A percentile compares a stretch with the other conserved stretches of the same genome.
Evolutionary conservation across 2,888 invertebrate species (phyloP).

Genomic region (Drosophila lacicola): DNA sequence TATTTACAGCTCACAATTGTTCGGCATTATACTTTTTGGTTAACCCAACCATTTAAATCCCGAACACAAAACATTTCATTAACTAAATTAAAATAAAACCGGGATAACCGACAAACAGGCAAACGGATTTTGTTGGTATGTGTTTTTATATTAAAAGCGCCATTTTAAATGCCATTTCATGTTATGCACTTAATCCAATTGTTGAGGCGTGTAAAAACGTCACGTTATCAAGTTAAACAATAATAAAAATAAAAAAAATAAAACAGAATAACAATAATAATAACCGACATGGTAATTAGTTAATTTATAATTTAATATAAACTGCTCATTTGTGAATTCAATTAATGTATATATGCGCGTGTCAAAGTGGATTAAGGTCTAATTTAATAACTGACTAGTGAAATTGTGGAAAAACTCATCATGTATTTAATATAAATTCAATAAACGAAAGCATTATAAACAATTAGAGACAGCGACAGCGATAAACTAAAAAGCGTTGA

Average conservation of each 20-base stretch:
- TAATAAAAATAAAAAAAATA: constrained; percentile 15
- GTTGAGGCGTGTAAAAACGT: constrained; percentile 47
- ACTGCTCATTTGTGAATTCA: constrained; percentile 72
- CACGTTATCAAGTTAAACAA: constrained; percentile 21
- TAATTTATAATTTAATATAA: constrained; percentile 70
- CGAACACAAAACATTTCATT: constrained; percentile 53
- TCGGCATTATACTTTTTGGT: constrained; percentile 31
- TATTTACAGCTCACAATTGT: constrained; percentile 6
- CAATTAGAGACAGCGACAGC: background rate
- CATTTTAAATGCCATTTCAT: constrained; percentile 63
- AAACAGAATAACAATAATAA: constrained; percentile 32
- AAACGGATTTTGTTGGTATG: constrained; percentile 40
- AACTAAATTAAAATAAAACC: constrained; percentile 71
- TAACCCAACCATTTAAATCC: constrained; percentile 18
- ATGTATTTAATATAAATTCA: constrained; percentile 15
- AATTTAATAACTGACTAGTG: constrained; percentile 69
- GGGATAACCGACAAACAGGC: constrained; percentile 52
- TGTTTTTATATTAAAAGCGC: constrained; percentile 58
- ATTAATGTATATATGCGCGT: constrained; percentile 68
- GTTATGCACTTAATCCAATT: constrained; percentile 71
- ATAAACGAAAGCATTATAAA: constrained; percentile 7
- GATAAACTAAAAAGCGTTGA: constrained; percentile 6
- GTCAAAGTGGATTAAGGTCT: constrained; percentile 71
- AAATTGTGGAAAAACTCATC: constrained; percentile 8
- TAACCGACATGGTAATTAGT: constrained; percentile 64